Base-by-base conservation (phyloP, 2,113 vertebrate genomes). In the Heliornis fulica region DNA sequence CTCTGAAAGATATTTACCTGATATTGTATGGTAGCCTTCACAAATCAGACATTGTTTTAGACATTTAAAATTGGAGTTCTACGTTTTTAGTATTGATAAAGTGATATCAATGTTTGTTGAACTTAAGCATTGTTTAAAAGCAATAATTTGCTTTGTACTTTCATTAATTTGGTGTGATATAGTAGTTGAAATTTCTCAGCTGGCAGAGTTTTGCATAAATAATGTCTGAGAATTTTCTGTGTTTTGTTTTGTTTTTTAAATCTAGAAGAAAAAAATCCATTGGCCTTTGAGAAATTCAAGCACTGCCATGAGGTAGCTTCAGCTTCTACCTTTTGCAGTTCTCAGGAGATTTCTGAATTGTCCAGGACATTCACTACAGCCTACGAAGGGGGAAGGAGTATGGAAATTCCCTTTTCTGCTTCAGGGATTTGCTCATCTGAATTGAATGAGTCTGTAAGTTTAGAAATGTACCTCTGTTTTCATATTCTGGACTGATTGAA, bases 391-490 rank as follows among this genome's bases (percentile, higher is more conserved):
- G 91, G 34, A 17, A 83, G 57, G 92, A 95, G 32, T 48, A 6
- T 84, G 46, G 96, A 97, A 59, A 79, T 91, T 60, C 66, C 95
- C 36, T 41, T 54, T 6, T 17, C 34, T 54, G 31, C 88, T 50
- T 60, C 89, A 48, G 88, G 48, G 87, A 6, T 48, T 66, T 54
- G 45, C 11, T 75, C 68, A 9, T 31, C 95, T 61, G 86, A 54
- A 45, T 7, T 34, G 21, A 84, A 89, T 25, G 81, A 95, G 21
- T 46, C 56, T 11, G 98, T 98, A 92, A 96, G 97, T 97, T 79
- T 59, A 43, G 25, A n/a, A 87, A 57, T n/a, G n/a, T 69, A 9
- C 40, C 38, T 75, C 9, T 72, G 5, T 83, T 87, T 65, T 50
- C 25, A 15, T 74, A 8, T 54, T 83, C 63, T 61, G 75, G 45